Conservation (phyloP, 64 coral and sea anemone species). For the Dendrophyllia cribrosa region DNA sequence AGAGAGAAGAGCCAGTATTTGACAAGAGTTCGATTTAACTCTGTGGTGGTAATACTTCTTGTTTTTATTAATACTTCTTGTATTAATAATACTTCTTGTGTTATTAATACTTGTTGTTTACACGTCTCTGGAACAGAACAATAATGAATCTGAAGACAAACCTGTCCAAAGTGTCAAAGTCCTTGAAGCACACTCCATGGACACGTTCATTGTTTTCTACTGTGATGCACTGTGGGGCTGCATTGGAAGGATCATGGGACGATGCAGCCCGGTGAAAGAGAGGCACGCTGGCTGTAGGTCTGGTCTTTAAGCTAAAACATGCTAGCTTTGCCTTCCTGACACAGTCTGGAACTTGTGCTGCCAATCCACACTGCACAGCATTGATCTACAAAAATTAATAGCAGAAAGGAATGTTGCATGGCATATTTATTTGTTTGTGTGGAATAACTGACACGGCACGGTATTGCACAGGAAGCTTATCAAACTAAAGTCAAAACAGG, state of each 20-base stretch:
- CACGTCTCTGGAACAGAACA: too few relatives aligned
- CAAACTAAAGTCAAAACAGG: neutral
- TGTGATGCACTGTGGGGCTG: slow-evolving; percentile 2
- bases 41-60: too few relatives aligned
- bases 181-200: slow-evolving; percentile 69
- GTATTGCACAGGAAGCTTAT: too few relatives aligned
- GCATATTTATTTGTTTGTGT: neutral
- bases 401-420: neutral
- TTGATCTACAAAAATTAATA: slow-evolving; percentile 42
- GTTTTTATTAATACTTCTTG: too few relatives aligned
- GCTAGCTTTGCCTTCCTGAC: slow-evolving; percentile 45
- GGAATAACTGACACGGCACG: neutral
- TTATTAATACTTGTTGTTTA: too few relatives aligned
- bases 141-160: neutral
- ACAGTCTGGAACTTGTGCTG: slow-evolving; percentile 40
- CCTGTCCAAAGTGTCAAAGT: slow-evolving; percentile 40
- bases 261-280: slow-evolving; percentile 26
- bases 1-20: too few relatives aligned
- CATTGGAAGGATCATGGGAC: neutral
- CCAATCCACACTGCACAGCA: slow-evolving; percentile 51
- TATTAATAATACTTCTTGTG: too few relatives aligned
- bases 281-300: slow-evolving; percentile 43
- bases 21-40: too few relatives aligned
- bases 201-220: slow-evolving; percentile 5
- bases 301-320: slow-evolving; percentile 16